A percentile compares a stretch with the other conserved stretches of the same genome.
Evolutionary conservation across 2,888 invertebrate species (phyloP).

Genomic region (Agapostemon virescens): DNA sequence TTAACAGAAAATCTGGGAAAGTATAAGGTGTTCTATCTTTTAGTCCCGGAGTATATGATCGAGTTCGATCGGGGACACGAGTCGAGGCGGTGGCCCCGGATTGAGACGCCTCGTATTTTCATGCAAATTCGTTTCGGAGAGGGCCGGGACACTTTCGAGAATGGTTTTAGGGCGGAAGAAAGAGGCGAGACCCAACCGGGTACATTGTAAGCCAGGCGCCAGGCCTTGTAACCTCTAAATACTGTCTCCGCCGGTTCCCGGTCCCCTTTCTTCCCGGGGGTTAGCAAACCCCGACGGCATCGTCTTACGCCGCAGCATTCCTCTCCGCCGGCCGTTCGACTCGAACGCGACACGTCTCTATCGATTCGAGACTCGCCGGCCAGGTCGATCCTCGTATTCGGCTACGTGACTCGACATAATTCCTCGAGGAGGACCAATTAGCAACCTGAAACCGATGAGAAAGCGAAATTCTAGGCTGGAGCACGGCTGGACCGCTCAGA

Average conservation of each 20-base stretch:
- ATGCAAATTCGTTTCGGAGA: slow-evolving; percentile 37
- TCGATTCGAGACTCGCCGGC: slow-evolving; percentile 29
- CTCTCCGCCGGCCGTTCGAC: slow-evolving; percentile 14
- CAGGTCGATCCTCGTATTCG: neutral
- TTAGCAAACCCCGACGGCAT: slow-evolving; percentile 45
- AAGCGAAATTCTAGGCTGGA: neutral
- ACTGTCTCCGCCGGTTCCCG: slow-evolving; percentile 28
- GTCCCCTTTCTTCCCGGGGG: slow-evolving; percentile 30
- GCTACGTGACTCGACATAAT: slow-evolving; percentile 46
- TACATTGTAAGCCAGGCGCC: slow-evolving; percentile 49
- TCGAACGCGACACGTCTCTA: slow-evolving; percentile 43
- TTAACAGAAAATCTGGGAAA: too few species aligned
- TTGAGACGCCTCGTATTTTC: slow-evolving; percentile 27
- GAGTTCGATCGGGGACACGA: neutral
- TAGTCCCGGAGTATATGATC: too few species aligned
- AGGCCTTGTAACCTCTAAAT: slow-evolving; percentile 56
- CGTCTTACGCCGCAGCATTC: slow-evolving; percentile 46
- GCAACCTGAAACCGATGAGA: neutral
- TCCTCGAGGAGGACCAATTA: neutral
- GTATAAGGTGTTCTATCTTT: too few species aligned
- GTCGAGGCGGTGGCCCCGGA: neutral
- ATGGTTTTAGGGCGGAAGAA: slow-evolving; percentile 40
- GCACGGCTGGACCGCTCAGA: neutral
- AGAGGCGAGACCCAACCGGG: slow-evolving; percentile 23
- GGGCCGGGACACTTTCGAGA: slow-evolving; percentile 23